These are phyloP conservation scores for Oligia fasciuncula DNA, from an alignment of 2,888 invertebrate genomes.

Conservation along the genomic window DNA sequence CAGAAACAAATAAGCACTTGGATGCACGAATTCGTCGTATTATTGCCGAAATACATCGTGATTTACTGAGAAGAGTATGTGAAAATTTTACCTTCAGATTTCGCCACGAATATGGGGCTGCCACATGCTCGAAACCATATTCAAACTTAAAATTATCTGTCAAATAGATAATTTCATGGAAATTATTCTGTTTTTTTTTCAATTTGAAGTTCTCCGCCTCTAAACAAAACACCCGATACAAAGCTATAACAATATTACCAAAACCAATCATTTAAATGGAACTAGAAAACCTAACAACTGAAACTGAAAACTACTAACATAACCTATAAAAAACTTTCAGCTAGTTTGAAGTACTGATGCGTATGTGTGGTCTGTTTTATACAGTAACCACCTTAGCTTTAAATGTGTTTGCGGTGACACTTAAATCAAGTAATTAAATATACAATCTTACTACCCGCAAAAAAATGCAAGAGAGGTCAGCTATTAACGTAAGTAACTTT, in stretches of 20 bases:
- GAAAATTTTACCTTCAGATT: not conserved
- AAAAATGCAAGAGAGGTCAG: constrained; percentile 9
- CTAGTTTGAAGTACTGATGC: not conserved
- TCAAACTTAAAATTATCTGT: not conserved
- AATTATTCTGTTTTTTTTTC: not conserved
- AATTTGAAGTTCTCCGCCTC: not conserved
- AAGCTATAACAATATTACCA: not conserved
- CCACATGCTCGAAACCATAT: not conserved
- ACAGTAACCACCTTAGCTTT: not conserved
- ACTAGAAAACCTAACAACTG: not conserved
- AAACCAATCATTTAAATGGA: too few relatives aligned
- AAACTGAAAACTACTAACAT: not conserved
- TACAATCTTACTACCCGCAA: constrained; percentile 23
- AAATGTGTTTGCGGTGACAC: not conserved
- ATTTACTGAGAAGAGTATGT: not conserved
- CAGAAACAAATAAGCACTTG: not conserved
- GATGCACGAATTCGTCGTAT: not conserved
- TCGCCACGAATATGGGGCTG: not conserved
- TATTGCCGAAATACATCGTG: not conserved
- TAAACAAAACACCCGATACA: not conserved
- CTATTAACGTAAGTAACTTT: constrained; percentile 16
- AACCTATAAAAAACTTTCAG: not conserved
- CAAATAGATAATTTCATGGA: not conserved
- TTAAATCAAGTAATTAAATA: constrained; percentile 33
- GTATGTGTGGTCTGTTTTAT: not conserved